Evolutionary conservation across 2,113 vertebrate genomes (phyloP).

Genomic region (Euleptes europaea): DNA sequence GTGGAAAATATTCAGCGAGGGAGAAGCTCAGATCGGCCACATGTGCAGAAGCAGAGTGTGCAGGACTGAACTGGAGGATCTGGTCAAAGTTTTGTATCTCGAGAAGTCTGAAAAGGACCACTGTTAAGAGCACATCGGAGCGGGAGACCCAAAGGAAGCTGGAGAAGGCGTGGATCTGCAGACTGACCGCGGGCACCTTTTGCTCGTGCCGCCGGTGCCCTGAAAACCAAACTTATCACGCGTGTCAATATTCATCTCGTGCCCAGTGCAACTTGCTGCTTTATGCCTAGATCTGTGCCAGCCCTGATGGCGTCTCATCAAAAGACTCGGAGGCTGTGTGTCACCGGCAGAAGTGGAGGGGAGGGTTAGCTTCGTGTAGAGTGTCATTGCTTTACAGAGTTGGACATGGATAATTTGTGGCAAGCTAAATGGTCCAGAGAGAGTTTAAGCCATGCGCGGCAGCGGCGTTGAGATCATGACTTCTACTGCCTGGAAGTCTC

Average conservation of each 20-base stretch:
- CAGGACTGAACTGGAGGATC: conserved; percentile 83
- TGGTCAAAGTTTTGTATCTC: conserved; percentile 83
- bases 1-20: conserved; percentile 85
- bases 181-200: conserved; percentile 79
- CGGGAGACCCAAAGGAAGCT: conserved; percentile 67
- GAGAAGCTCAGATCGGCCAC: conserved; percentile 83
- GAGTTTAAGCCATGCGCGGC: conserved; percentile 42
- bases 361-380: conserved; percentile 56
- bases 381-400: conserved; percentile 62
- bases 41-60: conserved; percentile 80
- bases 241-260: conserved; percentile 75
- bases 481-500: conserved; percentile 9
- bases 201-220: conserved; percentile 76
- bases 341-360: conserved; percentile 39
- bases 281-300: conserved; percentile 73
- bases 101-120: conserved; percentile 81
- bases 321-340: conserved; percentile 62
- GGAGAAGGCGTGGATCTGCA: conserved; percentile 73
- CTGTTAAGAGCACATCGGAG: conserved; percentile 73
- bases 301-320: conserved; percentile 66
- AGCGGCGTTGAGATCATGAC: conserved; percentile 28
- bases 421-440: conserved; percentile 68
- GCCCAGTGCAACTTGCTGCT: conserved; percentile 75
- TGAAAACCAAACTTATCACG: conserved; percentile 72
- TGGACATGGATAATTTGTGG: conserved; percentile 58